Evolutionary conservation across 2,888 invertebrate genomes (phyloP).

Genomic region (Drosophila monieri): DNA sequence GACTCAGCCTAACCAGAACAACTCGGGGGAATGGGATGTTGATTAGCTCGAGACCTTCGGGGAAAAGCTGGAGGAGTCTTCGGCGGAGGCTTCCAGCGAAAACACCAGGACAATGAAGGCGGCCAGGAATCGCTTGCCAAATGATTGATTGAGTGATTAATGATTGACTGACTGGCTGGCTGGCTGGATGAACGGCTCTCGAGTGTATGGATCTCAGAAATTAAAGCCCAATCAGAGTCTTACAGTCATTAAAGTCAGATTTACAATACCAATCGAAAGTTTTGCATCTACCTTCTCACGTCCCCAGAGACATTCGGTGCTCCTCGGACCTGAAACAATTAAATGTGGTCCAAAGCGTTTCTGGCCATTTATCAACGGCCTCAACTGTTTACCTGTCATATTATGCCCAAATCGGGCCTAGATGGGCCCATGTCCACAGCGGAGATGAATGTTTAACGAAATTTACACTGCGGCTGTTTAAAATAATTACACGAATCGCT

Average conservation of each 20-base stretch:
- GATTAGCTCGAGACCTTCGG: conserved; percentile 49
- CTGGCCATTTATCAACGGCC: conserved; percentile 76
- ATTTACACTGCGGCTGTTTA: conserved; percentile 79
- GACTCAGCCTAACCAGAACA: conserved; percentile 66
- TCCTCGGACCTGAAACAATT: conserved; percentile 51
- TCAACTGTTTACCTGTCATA: conserved; percentile 81
- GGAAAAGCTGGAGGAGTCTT: conserved; percentile 33
- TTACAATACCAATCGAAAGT: conserved; percentile 55
- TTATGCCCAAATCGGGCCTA: conserved; percentile 76
- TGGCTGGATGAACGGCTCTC: conserved; percentile 36
- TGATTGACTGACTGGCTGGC: conserved; percentile 60
- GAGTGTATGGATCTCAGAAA: conserved; percentile 39
- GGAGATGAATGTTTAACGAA: conserved; percentile 71
- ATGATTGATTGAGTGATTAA: conserved; percentile 82
- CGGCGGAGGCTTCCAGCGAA: conserved; percentile 31
- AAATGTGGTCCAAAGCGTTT: conserved; percentile 66
- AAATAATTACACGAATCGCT: conserved; percentile 79
- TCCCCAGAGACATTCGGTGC: conserved; percentile 13
- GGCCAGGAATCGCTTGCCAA: conserved; percentile 44
- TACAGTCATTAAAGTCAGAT: conserved; percentile 58
- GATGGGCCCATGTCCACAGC: conserved; percentile 44
- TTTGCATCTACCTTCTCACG: conserved; percentile 28
- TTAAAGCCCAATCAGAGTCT: conserved; percentile 64
- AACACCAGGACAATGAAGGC: conserved; percentile 61
- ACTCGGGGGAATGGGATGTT: conserved; percentile 49